Percentiles rank a stretch among this genome's conserved stretches.
Conservation (phyloP, 2,113 vertebrate species). For the Regulus satrapa region DNA sequence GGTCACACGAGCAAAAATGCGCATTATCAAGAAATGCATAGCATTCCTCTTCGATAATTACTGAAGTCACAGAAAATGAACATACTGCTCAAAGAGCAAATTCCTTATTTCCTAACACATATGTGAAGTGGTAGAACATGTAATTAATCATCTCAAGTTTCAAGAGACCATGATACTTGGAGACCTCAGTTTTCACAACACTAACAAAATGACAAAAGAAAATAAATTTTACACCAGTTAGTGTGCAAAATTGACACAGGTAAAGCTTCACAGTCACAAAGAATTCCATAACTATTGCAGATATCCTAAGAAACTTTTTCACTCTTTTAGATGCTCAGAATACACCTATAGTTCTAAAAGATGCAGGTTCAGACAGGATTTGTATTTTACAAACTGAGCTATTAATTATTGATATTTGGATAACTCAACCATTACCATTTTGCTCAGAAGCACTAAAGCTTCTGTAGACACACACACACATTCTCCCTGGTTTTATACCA, state of each 20-base stretch:
- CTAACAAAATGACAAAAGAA: neutral
- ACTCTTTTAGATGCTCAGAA: neutral
- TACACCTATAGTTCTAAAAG: neutral
- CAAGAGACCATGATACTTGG: neutral
- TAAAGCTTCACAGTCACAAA: neutral
- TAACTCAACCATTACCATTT: neutral
- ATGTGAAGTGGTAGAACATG: neutral
- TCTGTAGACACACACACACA: neutral
- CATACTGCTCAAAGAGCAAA: neutral
- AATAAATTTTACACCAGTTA: neutral
- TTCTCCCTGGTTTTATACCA: neutral
- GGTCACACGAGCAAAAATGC: neutral
- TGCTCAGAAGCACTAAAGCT: neutral
- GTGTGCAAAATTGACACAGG: neutral
- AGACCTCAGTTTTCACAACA: neutral
- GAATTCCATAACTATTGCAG: neutral
- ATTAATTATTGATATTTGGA: neutral
- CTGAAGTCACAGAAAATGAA: neutral
- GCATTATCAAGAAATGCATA: neutral
- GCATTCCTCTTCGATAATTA: neutral
- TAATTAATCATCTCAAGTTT: neutral
- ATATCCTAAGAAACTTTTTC: neutral
- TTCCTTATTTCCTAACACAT: rapidly evolving
- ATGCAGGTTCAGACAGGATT: neutral
- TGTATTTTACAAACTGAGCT: neutral